Evolutionary conservation across 1,140 invertebrate genomes (phyloP).

Genomic region (Trichoplusia ni): DNA sequence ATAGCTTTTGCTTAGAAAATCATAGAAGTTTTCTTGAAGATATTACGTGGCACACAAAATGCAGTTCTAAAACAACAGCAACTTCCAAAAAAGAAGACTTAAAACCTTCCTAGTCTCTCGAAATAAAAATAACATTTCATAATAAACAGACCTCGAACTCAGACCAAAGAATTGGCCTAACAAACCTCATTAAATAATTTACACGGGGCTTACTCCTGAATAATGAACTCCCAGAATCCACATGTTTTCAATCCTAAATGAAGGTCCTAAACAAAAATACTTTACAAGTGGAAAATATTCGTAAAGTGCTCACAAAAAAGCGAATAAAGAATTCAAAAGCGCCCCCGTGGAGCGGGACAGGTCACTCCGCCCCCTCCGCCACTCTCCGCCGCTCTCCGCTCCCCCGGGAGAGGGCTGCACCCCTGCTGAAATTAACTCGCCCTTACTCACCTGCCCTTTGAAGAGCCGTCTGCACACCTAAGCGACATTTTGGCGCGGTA

Average conservation of each 20-base stretch:
- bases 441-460: slow-evolving; percentile 72
- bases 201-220: background rate
- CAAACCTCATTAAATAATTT: too few species aligned
- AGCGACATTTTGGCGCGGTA: background rate
- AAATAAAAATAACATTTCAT: too few species aligned
- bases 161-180: too few species aligned
- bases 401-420: slow-evolving; percentile 43
- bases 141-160: too few species aligned
- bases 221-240: background rate
- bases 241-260: background rate
- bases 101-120: too few species aligned
- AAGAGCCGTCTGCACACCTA: slow-evolving; percentile 45
- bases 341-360: slow-evolving; percentile 30
- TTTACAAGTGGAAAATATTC: slow-evolving; percentile 28
- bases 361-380: slow-evolving; percentile 46
- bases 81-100: too few species aligned
- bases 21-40: too few species aligned
- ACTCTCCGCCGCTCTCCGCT: background rate
- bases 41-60: too few species aligned
- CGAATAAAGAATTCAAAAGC: slow-evolving; percentile 46
- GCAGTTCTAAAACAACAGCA: too few species aligned
- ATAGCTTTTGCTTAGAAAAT: too few species aligned
- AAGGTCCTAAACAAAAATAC: background rate
- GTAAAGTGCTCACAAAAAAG: slow-evolving; percentile 38
- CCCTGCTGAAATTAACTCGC: slow-evolving; percentile 60